Conservation (phyloP, 2,888 invertebrate genomes). For the Chromoteleia sp. region DNA sequence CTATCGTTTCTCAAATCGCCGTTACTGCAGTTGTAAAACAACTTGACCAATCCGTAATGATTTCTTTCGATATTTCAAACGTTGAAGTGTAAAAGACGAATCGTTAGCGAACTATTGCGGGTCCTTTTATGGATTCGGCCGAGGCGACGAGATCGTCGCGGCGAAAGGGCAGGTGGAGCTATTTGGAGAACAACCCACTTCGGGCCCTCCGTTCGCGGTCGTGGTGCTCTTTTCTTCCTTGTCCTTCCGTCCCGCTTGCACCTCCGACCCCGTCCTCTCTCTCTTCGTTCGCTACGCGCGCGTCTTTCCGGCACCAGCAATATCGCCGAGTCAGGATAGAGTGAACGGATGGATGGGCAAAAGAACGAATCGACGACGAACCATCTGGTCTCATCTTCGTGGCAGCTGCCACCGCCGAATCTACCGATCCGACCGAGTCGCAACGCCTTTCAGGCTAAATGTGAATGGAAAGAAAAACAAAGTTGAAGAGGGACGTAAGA, state of each 20-base stretch:
- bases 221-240: slow-evolving; percentile 63
- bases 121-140: slow-evolving; percentile 56
- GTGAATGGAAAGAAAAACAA: slow-evolving; percentile 59
- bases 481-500: slow-evolving; percentile 33
- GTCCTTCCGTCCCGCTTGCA: slow-evolving; percentile 40
- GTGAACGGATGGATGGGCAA: slow-evolving; percentile 67
- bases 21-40: not conserved
- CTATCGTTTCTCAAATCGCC: not conserved
- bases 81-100: slow-evolving; percentile 13
- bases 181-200: slow-evolving; percentile 82
- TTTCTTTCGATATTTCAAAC: slow-evolving; percentile 30
- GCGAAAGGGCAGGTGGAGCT: slow-evolving; percentile 81
- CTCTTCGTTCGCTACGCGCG: slow-evolving; percentile 43
- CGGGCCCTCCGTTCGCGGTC: slow-evolving; percentile 69
- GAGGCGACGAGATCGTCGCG: slow-evolving; percentile 55
- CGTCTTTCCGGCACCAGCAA: slow-evolving; percentile 56
- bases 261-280: slow-evolving; percentile 43
- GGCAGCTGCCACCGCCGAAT: slow-evolving; percentile 64
- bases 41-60: not conserved
- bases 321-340: slow-evolving; percentile 57
- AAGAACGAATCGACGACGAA: slow-evolving; percentile 60
- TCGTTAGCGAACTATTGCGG: slow-evolving; percentile 48
- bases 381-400: slow-evolving; percentile 68
- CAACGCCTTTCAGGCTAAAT: slow-evolving; percentile 63
- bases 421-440: slow-evolving; percentile 52